Conservation (phyloP, 2,113 vertebrate species). For the Nibea albiflora region DNA sequence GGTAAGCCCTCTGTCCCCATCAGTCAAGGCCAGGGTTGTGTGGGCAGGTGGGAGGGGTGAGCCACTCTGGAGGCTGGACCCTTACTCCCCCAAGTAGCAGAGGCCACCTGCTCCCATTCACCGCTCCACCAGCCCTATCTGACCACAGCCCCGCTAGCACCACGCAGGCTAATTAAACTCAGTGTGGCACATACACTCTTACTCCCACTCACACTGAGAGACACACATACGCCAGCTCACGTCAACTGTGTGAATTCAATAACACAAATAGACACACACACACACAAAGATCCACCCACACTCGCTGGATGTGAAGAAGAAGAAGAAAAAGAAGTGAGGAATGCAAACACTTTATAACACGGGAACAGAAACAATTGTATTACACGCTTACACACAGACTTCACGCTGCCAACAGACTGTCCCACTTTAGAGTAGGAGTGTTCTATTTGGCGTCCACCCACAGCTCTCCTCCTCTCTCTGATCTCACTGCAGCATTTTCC, state of each 20-base stretch:
- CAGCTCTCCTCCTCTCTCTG: slow-evolving; percentile 61
- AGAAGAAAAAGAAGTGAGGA: slow-evolving; percentile 54
- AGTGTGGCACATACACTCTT: slow-evolving; percentile 70
- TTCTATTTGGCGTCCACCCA: slow-evolving; percentile 74
- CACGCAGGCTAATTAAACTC: slow-evolving; percentile 80
- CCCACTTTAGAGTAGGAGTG: slow-evolving; percentile 74
- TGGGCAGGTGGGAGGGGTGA: slow-evolving; percentile 29
- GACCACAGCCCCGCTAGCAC: slow-evolving; percentile 64
- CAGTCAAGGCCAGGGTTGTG: slow-evolving; percentile 51
- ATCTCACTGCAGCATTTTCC: slow-evolving; percentile 60
- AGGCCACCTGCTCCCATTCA: slow-evolving; percentile 80
- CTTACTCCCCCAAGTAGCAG: slow-evolving; percentile 63
- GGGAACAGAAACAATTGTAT: slow-evolving; percentile 62
- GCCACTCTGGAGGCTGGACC: slow-evolving; percentile 46
- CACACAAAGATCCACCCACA: slow-evolving; percentile 66
- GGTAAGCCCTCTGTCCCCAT: slow-evolving; percentile 59
- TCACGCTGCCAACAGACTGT: slow-evolving; percentile 74
- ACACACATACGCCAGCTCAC: slow-evolving; percentile 57
- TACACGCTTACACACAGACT: slow-evolving; percentile 32
- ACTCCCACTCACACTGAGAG: slow-evolving; percentile 70
- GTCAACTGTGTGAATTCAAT: slow-evolving; percentile 60
- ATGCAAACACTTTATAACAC: slow-evolving; percentile 69
- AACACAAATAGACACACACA: slow-evolving; percentile 66
- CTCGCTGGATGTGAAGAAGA: slow-evolving; percentile 25
- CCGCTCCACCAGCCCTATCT: slow-evolving; percentile 62